Base-by-base conservation (phyloP, 2,113 vertebrate genomes). In the Caloenas nicobarica region DNA sequence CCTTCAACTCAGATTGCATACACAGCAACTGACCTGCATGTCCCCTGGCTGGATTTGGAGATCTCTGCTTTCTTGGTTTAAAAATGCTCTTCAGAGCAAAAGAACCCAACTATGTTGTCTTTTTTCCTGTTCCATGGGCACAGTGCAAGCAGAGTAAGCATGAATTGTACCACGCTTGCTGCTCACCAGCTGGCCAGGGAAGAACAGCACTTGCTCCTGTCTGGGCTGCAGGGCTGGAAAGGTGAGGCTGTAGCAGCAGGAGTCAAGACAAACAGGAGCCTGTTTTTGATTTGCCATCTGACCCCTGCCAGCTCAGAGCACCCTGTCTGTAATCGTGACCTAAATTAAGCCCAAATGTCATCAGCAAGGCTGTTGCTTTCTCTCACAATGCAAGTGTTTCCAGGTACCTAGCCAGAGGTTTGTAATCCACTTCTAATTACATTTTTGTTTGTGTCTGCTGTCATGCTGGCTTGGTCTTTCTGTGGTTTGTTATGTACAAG, bases 371-470 rank as follows among this genome's bases (percentile, higher is more conserved):
- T 80, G 88, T 95, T 91, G 86, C 87, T 91, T 94, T 91, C 88
- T 74, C 89, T 89, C 83, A 89, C 93, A 86, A 84, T 93, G 77
- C 81, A 72, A 80, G 62, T 91, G 58, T 96, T 95, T 95, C 91
- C 95, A 95, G 80, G 94, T 95, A 96, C 54, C 36, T 85, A 66
- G 89, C 76, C 81, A 91, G 83, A 97, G 93, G 95, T 96, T 96
- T 96, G 94, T 95, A 97, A 97, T 97, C 92, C 96, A 89, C 95
- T 40, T 68, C 96, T 93, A 94, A 97, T 97, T 94, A 93, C 97
- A 77, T 91, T 96, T 93, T 94, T 96, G 81, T 91, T 97, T 93
- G 94, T 95, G 95, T 96, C 96, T 92, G 91, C 85, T 91, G 93
- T 94, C 95, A 74, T 84, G 96, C 93, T 95, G 89, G 34, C 92